These are phyloP conservation scores for Branchinecta lynchi DNA, from an alignment of 1,140 invertebrate genomes.

Conservation along the genomic window DNA sequence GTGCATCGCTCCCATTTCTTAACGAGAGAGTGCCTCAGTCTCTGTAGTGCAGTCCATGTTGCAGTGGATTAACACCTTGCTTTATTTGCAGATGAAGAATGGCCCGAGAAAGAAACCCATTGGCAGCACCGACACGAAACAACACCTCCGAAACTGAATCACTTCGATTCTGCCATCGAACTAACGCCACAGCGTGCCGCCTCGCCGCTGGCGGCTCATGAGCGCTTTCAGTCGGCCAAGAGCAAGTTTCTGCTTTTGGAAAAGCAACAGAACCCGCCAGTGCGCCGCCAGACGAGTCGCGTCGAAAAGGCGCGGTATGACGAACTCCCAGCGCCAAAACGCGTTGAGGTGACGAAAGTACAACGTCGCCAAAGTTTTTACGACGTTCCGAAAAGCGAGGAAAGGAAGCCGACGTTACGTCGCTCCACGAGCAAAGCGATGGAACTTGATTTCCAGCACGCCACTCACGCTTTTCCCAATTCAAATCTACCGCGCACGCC, in stretches of 20 bases:
- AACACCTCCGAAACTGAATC: too few species aligned
- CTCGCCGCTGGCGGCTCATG: background rate
- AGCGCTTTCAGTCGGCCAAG: background rate
- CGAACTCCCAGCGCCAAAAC: background rate
- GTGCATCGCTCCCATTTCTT: too few species aligned
- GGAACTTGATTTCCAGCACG: background rate
- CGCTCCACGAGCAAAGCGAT: background rate
- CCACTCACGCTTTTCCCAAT: background rate
- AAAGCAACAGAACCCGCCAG: background rate
- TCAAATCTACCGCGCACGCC: background rate
- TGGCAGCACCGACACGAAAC: background rate
- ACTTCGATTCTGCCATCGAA: too few species aligned
- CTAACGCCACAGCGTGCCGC: background rate
- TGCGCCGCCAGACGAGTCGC: too few species aligned
- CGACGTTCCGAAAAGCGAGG: background rate
- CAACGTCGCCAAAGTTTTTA: background rate
- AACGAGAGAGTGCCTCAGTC: too few species aligned
- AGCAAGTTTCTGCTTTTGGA: background rate
- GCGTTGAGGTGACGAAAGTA: background rate
- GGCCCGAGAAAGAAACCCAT: background rate
- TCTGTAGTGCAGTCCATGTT: too few species aligned
- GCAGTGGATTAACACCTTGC: too few species aligned
- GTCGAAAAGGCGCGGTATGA: too few species aligned
- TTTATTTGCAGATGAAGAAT: background rate
- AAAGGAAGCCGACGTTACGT: background rate